These are phyloP conservation scores for Anisognathus igniventris DNA, from an alignment of 2,797 vertebrate genomes.

Conservation along the genomic window DNA sequence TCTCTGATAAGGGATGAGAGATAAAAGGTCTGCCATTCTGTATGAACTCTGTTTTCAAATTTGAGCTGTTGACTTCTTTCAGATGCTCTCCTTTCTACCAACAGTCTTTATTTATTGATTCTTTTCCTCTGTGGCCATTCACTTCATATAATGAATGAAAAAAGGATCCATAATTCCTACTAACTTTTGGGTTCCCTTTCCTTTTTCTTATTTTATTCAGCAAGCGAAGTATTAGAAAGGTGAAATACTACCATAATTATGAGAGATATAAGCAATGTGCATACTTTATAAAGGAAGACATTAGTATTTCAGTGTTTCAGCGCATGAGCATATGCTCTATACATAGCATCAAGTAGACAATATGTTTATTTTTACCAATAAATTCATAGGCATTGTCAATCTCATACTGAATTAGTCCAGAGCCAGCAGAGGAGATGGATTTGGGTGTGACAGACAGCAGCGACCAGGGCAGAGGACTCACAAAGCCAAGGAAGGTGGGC, in stretches of 20 bases:
- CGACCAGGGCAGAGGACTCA: background rate
- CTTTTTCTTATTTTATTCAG: background rate
- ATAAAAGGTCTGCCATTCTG: background rate
- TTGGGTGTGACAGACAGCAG: background rate
- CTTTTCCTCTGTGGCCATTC: background rate
- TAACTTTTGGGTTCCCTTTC: background rate
- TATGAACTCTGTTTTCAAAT: background rate
- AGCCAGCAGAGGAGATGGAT: background rate
- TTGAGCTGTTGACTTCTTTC: background rate
- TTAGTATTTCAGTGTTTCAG: background rate
- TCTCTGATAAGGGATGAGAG: background rate
- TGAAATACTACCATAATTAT: background rate
- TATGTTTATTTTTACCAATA: background rate
- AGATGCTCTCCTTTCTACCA: background rate
- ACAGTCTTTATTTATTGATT: background rate
- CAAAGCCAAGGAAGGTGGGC: background rate
- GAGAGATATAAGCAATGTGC: background rate
- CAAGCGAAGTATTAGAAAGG: background rate
- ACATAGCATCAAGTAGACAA: background rate
- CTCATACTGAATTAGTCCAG: background rate
- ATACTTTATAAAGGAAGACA: background rate
- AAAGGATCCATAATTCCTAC: background rate
- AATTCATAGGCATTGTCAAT: background rate
- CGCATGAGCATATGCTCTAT: background rate
- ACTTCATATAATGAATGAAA: background rate